Conservation (phyloP, 2,888 invertebrate species). For the Volucella inanis region DNA sequence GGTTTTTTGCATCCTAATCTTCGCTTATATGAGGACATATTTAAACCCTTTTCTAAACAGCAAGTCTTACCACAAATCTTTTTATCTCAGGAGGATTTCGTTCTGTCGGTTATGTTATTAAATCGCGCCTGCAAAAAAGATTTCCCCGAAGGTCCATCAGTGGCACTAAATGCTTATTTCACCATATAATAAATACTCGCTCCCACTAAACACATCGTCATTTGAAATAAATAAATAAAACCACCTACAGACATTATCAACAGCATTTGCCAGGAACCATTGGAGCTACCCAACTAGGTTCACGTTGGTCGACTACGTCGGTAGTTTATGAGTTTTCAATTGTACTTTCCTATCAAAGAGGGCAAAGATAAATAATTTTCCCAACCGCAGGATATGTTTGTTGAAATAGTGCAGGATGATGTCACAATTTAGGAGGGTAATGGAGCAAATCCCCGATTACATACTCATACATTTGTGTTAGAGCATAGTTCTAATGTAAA, state of each 20-base stretch:
- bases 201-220: too few species aligned
- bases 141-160: too few species aligned
- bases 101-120: too few species aligned
- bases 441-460: not conserved
- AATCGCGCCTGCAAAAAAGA: too few species aligned
- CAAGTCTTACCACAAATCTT: too few species aligned
- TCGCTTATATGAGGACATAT: too few species aligned
- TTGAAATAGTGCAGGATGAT: not conserved
- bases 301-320: not conserved
- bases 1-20: too few species aligned
- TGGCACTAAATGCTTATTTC: too few species aligned
- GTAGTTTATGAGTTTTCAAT: constrained; percentile 16
- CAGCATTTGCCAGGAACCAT: constrained; percentile 3
- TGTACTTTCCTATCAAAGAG: not conserved
- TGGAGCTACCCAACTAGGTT: not conserved
- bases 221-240: not conserved
- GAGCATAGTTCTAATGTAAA: constrained; percentile 20
- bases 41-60: too few species aligned
- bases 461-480: not conserved
- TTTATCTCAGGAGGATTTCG: too few species aligned
- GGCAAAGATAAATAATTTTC: constrained; percentile 13
- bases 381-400: not conserved
- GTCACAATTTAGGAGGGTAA: not conserved
- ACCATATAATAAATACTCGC: too few species aligned
- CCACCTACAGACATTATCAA: not conserved